Base-by-base conservation (phyloP, 1,140 invertebrate species). In the Drosophila insularis region DNA sequence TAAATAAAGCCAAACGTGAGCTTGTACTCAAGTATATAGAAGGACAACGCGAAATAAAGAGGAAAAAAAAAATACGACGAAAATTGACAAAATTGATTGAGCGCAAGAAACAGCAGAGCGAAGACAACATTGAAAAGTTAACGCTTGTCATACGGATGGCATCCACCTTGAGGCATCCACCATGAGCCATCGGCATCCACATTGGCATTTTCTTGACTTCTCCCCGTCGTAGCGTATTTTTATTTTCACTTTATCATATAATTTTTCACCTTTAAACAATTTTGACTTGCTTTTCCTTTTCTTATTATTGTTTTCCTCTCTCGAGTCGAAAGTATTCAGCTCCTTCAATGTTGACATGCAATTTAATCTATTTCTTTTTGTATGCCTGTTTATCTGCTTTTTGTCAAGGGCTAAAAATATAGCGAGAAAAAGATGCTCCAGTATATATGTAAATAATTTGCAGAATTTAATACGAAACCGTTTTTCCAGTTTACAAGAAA, bases 41-140 rank as follows among this genome's bases (percentile, higher is more conserved):
- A 62, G 14, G 31, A 19, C 66, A 39, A 63, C 46, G 46, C 31
- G 17, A 74, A 31, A 54, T 69, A 80, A 84, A 84, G 23, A 59
- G 53, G 4, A 32, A 35, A 58, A 54, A 21, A 37, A 17, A 70
- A 43, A 66, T 40, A 46, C 37, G 14, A 71, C 39, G 54, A 72
- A 84, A 84, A 84, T 80, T 73, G 74, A 84, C 69, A 71, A 78
- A 85, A 85, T 85, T 85, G 81, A 85, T 85, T 85, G 81, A 85
- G 81, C 81, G 65, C 63, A 65, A 62, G 50, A 68, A 70, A 69
- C 63, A 55, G 50, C 63, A 50, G 40, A 46, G 35, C 19, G 63
- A 14, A 59, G 63, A 61, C 72, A 78, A 71, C 72, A 64, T 63
- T 65, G 75, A 71, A 67, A 78, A 71, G 68, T 71, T 71, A 67